A percentile compares a stretch with the other conserved stretches of the same genome.
These are phyloP conservation scores for Penaeus chinensis DNA, from an alignment of 1,140 invertebrate genomes.

Conservation along the genomic window DNA sequence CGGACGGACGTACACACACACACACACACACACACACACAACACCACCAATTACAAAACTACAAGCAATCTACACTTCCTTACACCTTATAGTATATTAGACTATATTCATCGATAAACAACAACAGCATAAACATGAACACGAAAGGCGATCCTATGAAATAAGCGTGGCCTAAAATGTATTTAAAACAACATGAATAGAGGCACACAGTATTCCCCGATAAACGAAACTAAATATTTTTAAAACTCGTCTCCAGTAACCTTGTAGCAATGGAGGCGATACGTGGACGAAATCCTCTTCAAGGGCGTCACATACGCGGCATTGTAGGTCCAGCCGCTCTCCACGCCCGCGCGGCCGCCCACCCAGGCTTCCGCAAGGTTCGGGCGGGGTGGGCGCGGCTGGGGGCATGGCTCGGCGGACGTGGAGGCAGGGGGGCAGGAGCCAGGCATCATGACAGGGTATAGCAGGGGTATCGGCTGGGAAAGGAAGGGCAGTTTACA, in stretches of 20 bases:
- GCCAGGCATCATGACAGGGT: no score
- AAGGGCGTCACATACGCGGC: conserved; percentile 44
- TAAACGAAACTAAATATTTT: background rate
- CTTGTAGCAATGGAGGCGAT: conserved; percentile 47
- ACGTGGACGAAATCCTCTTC: conserved; percentile 45
- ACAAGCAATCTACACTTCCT: background rate
- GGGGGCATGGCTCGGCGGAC: background rate
- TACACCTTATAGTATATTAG: background rate
- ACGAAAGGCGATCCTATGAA: background rate
- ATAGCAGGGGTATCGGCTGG: no score
- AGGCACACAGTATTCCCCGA: background rate
- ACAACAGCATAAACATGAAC: background rate
- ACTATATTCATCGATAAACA: background rate
- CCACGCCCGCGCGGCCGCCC: background rate
- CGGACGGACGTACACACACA: no score
- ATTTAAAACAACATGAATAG: background rate
- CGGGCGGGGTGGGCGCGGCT: background rate
- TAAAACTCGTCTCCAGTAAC: background rate
- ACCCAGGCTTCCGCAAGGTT: background rate
- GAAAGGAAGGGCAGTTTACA: no score
- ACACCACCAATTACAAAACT: background rate
- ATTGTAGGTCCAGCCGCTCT: conserved; percentile 33
- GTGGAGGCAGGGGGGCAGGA: no score
- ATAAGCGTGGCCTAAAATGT: background rate
- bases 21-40: no score